Percentiles rank a stretch among this genome's conserved stretches.
These are phyloP conservation scores for Dendropsophus ebraccatus DNA, from an alignment of 2,113 vertebrate species.

Conservation along the genomic window DNA sequence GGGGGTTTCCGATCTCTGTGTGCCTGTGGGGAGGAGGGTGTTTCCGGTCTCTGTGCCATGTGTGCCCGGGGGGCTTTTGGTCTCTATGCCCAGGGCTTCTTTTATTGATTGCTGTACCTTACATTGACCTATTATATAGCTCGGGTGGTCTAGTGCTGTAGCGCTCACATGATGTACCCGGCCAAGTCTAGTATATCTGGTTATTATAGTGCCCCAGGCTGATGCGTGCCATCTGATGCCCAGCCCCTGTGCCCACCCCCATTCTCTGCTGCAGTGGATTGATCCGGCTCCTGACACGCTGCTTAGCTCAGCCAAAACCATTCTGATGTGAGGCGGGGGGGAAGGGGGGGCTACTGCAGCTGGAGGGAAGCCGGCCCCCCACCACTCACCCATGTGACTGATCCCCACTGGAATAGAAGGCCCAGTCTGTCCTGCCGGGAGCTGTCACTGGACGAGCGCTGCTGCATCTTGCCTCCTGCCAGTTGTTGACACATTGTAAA, in stretches of 20 bases:
- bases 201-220: neutral
- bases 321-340: neutral
- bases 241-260: neutral
- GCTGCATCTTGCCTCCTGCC: neutral
- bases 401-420: neutral
- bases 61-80: too few species aligned
- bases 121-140: too few species aligned
- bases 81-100: too few species aligned
- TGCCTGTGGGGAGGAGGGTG: too few species aligned
- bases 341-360: neutral
- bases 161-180: too few species aligned
- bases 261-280: neutral
- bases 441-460: neutral
- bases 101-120: too few species aligned
- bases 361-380: neutral
- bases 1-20: too few species aligned
- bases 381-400: neutral
- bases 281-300: slow-evolving; percentile 1
- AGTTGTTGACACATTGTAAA: neutral
- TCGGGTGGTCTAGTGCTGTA: too few species aligned
- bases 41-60: too few species aligned
- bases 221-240: neutral
- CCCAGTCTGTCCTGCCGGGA: neutral
- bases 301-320: slow-evolving; percentile 36
- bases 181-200: too few species aligned